Conservation (phyloP, 2,888 invertebrate species). For the Hemaris fuciformis region DNA sequence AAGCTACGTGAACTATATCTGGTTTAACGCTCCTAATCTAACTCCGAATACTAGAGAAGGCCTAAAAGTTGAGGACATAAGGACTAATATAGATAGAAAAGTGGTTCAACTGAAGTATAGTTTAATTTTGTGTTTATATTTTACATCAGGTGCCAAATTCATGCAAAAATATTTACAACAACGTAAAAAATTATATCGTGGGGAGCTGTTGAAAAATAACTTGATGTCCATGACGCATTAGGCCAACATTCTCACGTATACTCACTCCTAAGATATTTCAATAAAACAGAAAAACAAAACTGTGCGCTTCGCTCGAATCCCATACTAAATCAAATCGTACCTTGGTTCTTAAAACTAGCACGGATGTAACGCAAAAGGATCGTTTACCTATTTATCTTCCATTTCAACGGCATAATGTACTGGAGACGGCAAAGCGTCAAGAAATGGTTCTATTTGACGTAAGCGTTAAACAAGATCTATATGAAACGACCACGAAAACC, state of each 20-base stretch:
- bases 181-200: background rate
- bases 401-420: constrained; percentile 30
- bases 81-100: too few relatives aligned
- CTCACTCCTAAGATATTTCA: background rate
- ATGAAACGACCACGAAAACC: constrained; percentile 27
- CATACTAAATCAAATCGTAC: constrained; percentile 28
- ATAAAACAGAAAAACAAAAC: constrained; percentile 4
- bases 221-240: constrained; percentile 6
- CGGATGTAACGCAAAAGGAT: constrained; percentile 33
- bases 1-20: background rate
- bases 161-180: background rate
- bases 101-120: background rate
- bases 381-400: constrained; percentile 41
- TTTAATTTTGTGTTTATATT: background rate
- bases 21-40: background rate
- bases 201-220: background rate
- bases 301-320: background rate
- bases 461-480: constrained; percentile 24
- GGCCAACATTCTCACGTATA: background rate
- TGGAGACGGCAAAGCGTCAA: constrained; percentile 42
- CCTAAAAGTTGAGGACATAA: too few relatives aligned
- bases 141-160: background rate
- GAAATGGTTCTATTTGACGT: constrained; percentile 33
- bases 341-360: constrained; percentile 41
- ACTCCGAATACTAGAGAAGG: background rate